Base-by-base conservation (phyloP, 2,797 vertebrate genomes). In the Tiaroga cobitis region DNA sequence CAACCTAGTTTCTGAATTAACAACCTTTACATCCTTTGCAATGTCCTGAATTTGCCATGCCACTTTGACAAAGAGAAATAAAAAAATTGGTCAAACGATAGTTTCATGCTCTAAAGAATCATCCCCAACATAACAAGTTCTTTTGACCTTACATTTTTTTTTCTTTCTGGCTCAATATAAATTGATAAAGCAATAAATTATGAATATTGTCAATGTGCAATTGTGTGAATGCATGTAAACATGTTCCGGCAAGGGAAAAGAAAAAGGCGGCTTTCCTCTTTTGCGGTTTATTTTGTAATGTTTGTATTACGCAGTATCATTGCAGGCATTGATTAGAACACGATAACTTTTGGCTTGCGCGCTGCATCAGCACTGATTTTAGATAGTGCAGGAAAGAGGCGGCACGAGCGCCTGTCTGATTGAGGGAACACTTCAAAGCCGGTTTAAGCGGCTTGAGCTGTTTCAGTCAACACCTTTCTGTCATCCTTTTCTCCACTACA, bases 301-400 rank as follows among this genome's bases (percentile, higher is more conserved):
- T 85, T 88, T 86, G 86, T 80, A 72, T 88, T 39, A 54, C 56
- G 73, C 86, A 82, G 84, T 84, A 81, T 80, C 39, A 54, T 89
- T 87, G 85, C 82, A 85, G 85, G 80, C 80, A 51, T 86, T 85
- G 88, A 89, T 88, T 73, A 77, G 85, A 88, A 84, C 69, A 85
- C 19, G 85, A 88, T 84, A 90, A 91, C 86, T 82, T 90, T 87
- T 87, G 89, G 90, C 90, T 92, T 88, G 88, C 89, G 82, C 16
- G 61, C 78, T 82, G 82, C 78, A 85, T 79, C 63, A 82, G 80
- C 51, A 43, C 24, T 77, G 69, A 49, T 85, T 88, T 90, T 91
- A 92, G 93, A 94, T 93, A 84, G 29, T 1, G 83, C 29, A 67
- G 19, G 41, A 74, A 77, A 81, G 69, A 65, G 84, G 63, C 24